These are phyloP conservation scores for Eupithecia abbreviata DNA, from an alignment of 2,888 invertebrate species.

Conservation along the genomic window DNA sequence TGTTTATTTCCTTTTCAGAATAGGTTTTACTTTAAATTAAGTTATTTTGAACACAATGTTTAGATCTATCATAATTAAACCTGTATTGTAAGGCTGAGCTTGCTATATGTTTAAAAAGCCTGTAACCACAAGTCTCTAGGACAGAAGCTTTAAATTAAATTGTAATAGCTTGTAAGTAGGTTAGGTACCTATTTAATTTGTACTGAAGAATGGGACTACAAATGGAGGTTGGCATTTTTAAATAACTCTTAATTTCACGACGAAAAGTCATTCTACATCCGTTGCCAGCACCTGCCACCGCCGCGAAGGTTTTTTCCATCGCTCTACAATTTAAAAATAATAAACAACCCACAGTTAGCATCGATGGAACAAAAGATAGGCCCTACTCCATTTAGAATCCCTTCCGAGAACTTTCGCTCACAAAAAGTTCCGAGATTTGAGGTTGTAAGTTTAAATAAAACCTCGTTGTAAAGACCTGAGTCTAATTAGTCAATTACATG, in stretches of 20 bases:
- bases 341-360: conserved; percentile 31
- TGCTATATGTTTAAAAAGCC: too few species aligned
- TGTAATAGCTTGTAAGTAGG: conserved; percentile 26
- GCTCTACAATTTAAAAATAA: conserved; percentile 43
- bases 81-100: too few species aligned
- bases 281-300: conserved; percentile 66
- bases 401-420: conserved; percentile 47
- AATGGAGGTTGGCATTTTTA: conserved; percentile 49
- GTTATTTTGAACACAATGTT: too few species aligned
- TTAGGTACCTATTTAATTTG: conserved; percentile 18
- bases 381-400: conserved; percentile 43
- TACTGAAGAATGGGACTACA: conserved; percentile 37
- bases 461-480: conserved; percentile 52
- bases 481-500: conserved; percentile 57
- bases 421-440: conserved; percentile 36
- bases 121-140: not conserved
- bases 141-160: conserved; percentile 27
- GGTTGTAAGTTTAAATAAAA: conserved; percentile 41
- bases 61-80: too few species aligned
- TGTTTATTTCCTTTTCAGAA: too few species aligned
- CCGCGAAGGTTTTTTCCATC: conserved; percentile 59
- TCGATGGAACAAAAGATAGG: conserved; percentile 38
- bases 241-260: conserved; percentile 42
- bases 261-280: conserved; percentile 62
- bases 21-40: too few species aligned